A percentile compares a stretch with the other conserved stretches of the same genome.
These are phyloP conservation scores for Eristalis tenax DNA, from an alignment of 2,888 invertebrate species.

Conservation along the genomic window DNA sequence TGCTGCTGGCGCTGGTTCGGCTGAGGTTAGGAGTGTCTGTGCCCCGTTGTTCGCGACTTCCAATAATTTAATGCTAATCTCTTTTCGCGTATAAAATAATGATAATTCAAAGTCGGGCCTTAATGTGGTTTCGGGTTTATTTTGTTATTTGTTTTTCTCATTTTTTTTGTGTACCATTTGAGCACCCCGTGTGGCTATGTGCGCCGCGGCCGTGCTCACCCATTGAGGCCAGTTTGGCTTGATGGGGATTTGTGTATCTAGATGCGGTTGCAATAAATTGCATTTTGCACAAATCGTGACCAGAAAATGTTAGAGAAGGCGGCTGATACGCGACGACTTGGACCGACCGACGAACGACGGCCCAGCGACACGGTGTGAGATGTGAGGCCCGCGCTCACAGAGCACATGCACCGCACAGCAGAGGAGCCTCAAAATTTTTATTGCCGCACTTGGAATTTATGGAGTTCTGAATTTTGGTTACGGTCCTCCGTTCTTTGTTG, in stretches of 20 bases:
- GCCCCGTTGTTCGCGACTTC: constrained; percentile 35
- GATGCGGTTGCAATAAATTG: constrained; percentile 71
- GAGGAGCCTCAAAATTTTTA: constrained; percentile 54
- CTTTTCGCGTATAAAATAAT: constrained; percentile 71
- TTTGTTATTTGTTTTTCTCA: not conserved
- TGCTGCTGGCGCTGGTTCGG: constrained; percentile 13
- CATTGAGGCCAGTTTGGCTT: constrained; percentile 9
- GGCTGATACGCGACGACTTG: not conserved
- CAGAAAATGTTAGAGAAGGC: constrained; percentile 64
- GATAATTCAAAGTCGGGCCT: constrained; percentile 70
- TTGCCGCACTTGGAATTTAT: constrained; percentile 68
- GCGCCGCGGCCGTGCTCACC: not conserved
- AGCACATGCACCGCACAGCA: constrained; percentile 22
- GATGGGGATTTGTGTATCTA: constrained; percentile 59
- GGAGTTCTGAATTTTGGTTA: constrained; percentile 61
- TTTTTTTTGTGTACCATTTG: constrained; percentile 1
- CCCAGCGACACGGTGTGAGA: constrained; percentile 12
- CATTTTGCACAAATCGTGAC: constrained; percentile 71
- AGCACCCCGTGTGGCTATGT: not conserved
- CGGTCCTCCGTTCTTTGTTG: constrained; percentile 43
- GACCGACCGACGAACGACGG: too few relatives aligned
- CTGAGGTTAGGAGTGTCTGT: constrained; percentile 45
- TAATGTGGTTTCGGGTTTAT: constrained; percentile 55
- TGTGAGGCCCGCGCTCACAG: constrained; percentile 11
- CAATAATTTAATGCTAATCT: constrained; percentile 71